Percentiles rank a stretch among this genome's conserved stretches.
phyloP scores from a whole-genome alignment of 23 tunicate species.

The Styela plicata region DNA sequence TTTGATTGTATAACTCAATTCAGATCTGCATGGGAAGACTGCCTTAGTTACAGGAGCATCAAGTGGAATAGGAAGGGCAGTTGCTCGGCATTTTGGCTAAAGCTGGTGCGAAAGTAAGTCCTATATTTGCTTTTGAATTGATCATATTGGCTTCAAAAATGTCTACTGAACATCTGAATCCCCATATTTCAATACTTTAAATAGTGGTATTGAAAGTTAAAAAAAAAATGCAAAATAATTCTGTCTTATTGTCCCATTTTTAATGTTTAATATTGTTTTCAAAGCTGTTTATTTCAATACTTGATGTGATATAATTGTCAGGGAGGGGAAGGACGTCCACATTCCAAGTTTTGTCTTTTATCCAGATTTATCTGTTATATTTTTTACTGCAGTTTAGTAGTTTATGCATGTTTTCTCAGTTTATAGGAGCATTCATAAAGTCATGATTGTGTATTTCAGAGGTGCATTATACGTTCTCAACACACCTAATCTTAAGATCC shows the following conservation, averaged over 20 bases:
- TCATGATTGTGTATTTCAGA: neutral
- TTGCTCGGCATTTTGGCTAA: conserved; percentile 60
- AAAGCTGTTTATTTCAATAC: neutral
- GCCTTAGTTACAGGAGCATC: conserved; percentile 93
- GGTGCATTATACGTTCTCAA: neutral
- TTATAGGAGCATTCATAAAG: neutral
- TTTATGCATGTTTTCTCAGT: neutral
- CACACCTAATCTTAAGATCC: neutral
- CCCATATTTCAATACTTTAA: neutral
- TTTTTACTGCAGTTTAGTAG: neutral
- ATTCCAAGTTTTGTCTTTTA: too few relatives aligned
- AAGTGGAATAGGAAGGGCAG: conserved; percentile 85
- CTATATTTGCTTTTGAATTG: neutral
- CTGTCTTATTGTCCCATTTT: neutral
- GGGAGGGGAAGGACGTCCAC: neutral
- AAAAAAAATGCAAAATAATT: neutral
- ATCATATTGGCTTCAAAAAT: neutral
- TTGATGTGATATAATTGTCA: neutral
- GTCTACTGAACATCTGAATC: neutral
- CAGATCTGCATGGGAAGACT: conserved; percentile 54
- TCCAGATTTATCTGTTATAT: neutral
- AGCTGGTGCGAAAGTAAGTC: conserved; percentile 67
- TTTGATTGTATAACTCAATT: too few relatives aligned
- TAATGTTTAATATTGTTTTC: neutral
- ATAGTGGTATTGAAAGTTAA: neutral